Evolutionary conservation across 2,113 vertebrate genomes (phyloP), one percentile per base, ranked within the genome.

Genomic region (Zosterops lateralis): DNA sequence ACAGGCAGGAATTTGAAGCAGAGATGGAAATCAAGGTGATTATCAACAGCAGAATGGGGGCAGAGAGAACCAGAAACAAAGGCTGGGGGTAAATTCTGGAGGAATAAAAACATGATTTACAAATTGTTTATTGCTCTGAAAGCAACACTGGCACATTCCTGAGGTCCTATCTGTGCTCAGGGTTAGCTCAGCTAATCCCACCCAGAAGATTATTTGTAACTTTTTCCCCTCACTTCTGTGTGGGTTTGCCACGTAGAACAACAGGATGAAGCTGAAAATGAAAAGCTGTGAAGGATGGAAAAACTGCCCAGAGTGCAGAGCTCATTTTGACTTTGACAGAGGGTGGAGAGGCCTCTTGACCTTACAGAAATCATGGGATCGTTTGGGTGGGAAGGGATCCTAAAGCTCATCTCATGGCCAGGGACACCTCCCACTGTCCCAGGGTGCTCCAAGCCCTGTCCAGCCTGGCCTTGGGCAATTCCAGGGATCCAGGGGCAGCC

Each of bases 361-460:
- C 4, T 40, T 6, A 15, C 6, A 89, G 58, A 61, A 60, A 31
- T 61, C 54, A 13, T 20, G 26, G 71, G 3, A 48, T 62, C 14
- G 3, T 21, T 89, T 68, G 7, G 54, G 54, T 18, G 40, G 54
- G 40, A 20, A 47, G 13, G 29, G 4, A 15, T 2, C 24, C 4
- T 8, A 21, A 67, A 34, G 8, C 5, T 8, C 53, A 60, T 25
- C 68, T 68, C 38, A 38, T 6, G n/a, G 12, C 36, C 44, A 73
- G 44, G 76, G 76, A 66, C 60, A n/a, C 0, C 10, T 47, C 1
- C 10, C n/a, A 21, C 9, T 0, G 0, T 17, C 19, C 70, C 61
- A 61, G 29, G 16, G 0, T 18, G 75, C 17, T 57, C 66, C 56
- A 3, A 31, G 1, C 36, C 6, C 32, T 0, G 0, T n/a, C 79